Evolutionary conservation across 2,888 invertebrate species (phyloP).

Genomic region (Pyralis farinalis): DNA sequence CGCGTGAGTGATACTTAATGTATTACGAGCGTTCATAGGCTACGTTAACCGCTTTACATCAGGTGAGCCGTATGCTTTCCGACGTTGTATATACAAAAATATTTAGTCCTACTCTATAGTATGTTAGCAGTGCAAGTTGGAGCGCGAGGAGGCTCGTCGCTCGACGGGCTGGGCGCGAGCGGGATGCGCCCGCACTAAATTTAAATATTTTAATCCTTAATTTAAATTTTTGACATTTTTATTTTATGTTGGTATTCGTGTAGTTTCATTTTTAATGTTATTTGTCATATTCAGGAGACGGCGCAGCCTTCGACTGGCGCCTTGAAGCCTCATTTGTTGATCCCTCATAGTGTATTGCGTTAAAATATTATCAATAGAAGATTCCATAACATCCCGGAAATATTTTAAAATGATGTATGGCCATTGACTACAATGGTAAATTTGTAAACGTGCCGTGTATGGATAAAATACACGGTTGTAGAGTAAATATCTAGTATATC

Average conservation of each 20-base stretch:
- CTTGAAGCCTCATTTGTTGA: conserved; percentile 48
- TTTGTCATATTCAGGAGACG: conserved; percentile 77
- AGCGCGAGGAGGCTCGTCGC: conserved; percentile 27
- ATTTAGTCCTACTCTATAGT: conserved; percentile 31
- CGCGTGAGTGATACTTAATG: too few species aligned
- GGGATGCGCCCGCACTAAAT: conserved; percentile 76
- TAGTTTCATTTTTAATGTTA: conserved; percentile 79
- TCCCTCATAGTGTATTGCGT: conserved; percentile 12
- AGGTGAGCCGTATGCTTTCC: too few species aligned
- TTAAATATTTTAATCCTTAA: conserved; percentile 82
- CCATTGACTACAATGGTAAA: too few species aligned
- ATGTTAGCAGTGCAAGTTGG: conserved; percentile 1
- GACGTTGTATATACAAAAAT: too few species aligned
- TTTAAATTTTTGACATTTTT: conserved; percentile 82
- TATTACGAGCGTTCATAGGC: too few species aligned
- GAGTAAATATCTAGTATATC: too few species aligned
- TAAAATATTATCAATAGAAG: conserved; percentile 42
- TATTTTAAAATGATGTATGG: conserved; percentile 19
- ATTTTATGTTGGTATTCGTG: conserved; percentile 80
- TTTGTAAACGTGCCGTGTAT: too few species aligned
- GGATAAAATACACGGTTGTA: too few species aligned
- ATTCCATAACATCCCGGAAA: conserved; percentile 17
- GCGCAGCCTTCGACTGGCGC: conserved; percentile 64
- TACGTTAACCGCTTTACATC: too few species aligned
- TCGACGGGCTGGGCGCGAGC: conserved; percentile 43